These are phyloP conservation scores for Dendrolimus pini DNA, from an alignment of 2,888 invertebrate species.

Conservation along the genomic window DNA sequence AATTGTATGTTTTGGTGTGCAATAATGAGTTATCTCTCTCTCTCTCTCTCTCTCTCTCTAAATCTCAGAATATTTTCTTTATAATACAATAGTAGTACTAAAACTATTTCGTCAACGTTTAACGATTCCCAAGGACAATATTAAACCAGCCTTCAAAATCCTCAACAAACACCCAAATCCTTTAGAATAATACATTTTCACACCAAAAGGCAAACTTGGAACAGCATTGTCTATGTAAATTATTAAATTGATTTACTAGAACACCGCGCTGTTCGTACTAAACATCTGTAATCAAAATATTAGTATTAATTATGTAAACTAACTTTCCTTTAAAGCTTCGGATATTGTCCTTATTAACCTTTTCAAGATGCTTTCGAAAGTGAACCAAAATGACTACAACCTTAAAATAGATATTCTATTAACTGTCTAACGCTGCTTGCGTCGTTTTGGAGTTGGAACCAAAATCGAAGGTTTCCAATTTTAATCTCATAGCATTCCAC, in stretches of 20 bases:
- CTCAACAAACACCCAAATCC: not conserved
- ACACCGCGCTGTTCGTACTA: not conserved
- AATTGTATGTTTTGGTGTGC: too few relatives aligned
- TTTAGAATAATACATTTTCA: not conserved
- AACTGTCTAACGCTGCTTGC: not conserved
- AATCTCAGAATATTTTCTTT: too few relatives aligned
- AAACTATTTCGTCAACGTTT: too few relatives aligned
- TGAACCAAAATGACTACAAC: too few relatives aligned
- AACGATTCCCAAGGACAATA: too few relatives aligned
- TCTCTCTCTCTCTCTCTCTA: too few relatives aligned
- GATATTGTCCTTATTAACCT: not conserved
- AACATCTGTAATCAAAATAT: conserved; percentile 18
- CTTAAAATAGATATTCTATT: too few relatives aligned
- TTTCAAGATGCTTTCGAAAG: not conserved
- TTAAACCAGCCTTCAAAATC: not conserved
- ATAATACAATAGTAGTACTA: too few relatives aligned
- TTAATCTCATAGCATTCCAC: not conserved
- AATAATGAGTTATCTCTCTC: too few relatives aligned
- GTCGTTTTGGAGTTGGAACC: not conserved
- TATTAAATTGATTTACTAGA: not conserved
- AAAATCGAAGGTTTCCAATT: not conserved
- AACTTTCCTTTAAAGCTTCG: conserved; percentile 10
- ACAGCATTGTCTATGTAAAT: conserved; percentile 9
- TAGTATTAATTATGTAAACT: conserved; percentile 22
- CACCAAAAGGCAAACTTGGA: conserved; percentile 2